Percentiles rank a stretch among this genome's conserved stretches.
Conservation (phyloP, 2,113 vertebrate genomes). For the rat (Rattus norvegicus) region DNA sequence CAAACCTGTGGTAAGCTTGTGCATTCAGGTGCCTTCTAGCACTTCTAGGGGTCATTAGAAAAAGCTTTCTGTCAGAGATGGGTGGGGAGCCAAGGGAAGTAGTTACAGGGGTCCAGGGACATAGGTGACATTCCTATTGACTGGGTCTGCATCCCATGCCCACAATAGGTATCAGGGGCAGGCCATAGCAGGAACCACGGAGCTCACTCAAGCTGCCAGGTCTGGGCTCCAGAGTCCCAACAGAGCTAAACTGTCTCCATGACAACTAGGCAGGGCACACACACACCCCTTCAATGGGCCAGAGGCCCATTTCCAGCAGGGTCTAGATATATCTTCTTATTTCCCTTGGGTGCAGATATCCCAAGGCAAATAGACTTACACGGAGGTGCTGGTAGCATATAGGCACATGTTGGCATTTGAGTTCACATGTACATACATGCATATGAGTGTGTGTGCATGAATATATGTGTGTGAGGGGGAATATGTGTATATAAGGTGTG, state of each 20-base stretch:
- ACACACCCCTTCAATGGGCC: not conserved
- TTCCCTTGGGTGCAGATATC: not conserved
- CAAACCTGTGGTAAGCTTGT: not conserved
- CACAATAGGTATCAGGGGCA: not conserved
- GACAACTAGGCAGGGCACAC: not conserved
- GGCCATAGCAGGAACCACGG: not conserved
- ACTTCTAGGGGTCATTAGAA: not conserved
- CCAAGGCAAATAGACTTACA: not conserved
- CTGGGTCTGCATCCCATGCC: not conserved
- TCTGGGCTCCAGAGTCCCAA: constrained; percentile 32
- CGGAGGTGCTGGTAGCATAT: not conserved
- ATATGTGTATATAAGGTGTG: too few species aligned
- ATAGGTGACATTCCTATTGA: not conserved
- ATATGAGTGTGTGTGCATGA: fast-evolving
- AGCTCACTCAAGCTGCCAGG: not conserved
- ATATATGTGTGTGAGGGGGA: not conserved
- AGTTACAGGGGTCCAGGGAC: not conserved
- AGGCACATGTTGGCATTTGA: not conserved
- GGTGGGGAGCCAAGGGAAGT: not conserved
- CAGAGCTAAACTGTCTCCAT: constrained; percentile 50
- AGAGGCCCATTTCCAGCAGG: constrained; percentile 56
- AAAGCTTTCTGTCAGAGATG: not conserved
- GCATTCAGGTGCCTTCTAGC: not conserved
- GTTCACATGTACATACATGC: not conserved
- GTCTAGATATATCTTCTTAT: constrained; percentile 10